Conservation (phyloP, 2,888 invertebrate species). For the Eupithecia exiguata region DNA sequence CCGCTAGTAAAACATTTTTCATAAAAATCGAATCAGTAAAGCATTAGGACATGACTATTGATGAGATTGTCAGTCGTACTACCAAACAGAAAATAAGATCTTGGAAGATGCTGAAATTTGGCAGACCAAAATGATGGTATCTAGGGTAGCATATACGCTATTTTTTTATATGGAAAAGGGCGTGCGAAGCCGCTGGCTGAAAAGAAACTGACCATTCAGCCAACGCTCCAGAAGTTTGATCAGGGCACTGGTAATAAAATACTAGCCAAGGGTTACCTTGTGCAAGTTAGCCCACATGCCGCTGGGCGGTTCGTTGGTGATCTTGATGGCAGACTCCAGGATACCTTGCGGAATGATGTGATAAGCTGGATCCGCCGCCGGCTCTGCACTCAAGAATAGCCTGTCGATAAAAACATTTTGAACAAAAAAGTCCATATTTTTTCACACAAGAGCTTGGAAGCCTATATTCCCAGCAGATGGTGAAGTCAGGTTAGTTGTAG, state of each 20-base stretch:
- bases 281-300: conserved; percentile 97
- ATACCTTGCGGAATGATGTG: conserved; percentile 93
- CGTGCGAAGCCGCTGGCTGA: not conserved
- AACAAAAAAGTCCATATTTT: not conserved
- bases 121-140: not conserved
- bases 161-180: not conserved
- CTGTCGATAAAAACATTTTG: conserved; percentile 54
- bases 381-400: conserved; percentile 94
- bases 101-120: not conserved
- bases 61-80: too few relatives aligned
- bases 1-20: too few relatives aligned
- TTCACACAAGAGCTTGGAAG: not conserved
- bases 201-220: not conserved
- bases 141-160: not conserved
- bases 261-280: conserved; percentile 78
- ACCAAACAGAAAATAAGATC: too few relatives aligned
- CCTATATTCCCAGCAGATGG: too few relatives aligned
- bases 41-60: too few relatives aligned
- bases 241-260: not conserved
- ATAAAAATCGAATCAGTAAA: too few relatives aligned
- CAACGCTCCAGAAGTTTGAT: not conserved
- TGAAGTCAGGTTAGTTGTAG: not conserved
- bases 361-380: conserved; percentile 86
- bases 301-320: conserved; percentile 97
- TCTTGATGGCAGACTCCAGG: conserved; percentile 96